Evolutionary conservation across 2,113 vertebrate species (phyloP).

Genomic region (Microcebus murinus): DNA sequence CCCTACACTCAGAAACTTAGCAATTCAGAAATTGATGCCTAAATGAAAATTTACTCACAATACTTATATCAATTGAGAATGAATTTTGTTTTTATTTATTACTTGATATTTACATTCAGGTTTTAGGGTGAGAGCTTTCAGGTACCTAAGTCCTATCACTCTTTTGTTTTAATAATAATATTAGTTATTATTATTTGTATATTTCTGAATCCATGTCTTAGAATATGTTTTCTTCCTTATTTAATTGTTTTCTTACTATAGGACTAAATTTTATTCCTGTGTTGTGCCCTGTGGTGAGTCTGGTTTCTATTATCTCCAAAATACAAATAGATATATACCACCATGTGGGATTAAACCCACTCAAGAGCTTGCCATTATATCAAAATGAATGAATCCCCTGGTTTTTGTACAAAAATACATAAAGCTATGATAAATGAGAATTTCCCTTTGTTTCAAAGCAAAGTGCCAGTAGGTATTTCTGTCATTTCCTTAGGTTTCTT

Average conservation of each 20-base stretch:
- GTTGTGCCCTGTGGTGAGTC: background rate
- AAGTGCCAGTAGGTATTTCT: background rate
- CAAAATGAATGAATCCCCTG: background rate
- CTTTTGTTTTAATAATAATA: background rate
- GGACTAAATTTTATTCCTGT: background rate
- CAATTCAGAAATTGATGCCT: background rate
- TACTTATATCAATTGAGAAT: background rate
- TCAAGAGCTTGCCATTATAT: background rate
- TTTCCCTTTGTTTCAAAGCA: background rate
- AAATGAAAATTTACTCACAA: background rate
- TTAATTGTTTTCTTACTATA: background rate
- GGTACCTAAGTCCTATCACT: background rate
- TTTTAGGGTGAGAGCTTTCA: background rate
- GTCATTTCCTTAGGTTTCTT: background rate
- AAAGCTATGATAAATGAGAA: background rate
- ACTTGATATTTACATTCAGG: background rate
- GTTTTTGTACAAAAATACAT: background rate
- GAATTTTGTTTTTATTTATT: constrained; percentile 43
- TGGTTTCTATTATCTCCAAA: background rate
- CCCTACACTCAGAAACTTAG: background rate
- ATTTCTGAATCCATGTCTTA: background rate
- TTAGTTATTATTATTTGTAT: background rate
- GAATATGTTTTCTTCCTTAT: background rate
- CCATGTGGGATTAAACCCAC: background rate
- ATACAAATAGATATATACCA: background rate